Conservation (phyloP, 2,888 invertebrate species). For the Drosophila nr. fundita region DNA sequence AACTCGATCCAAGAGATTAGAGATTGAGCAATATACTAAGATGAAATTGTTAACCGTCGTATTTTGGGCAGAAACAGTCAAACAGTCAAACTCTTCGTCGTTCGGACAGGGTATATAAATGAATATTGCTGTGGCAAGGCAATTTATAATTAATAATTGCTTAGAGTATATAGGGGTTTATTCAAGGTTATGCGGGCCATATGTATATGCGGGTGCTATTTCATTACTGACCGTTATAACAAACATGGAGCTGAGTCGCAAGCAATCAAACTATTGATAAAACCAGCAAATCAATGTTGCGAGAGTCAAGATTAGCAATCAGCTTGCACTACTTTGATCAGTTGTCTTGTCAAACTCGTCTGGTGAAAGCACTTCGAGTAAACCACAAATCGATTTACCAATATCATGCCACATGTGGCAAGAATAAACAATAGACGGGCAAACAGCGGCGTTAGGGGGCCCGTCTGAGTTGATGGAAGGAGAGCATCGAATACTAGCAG, state of each 20-base stretch:
- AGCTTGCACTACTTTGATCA: constrained; percentile 6
- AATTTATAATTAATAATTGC: constrained; percentile 36
- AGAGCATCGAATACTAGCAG: constrained; percentile 11
- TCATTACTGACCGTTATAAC: background rate
- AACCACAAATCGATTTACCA: constrained; percentile 26
- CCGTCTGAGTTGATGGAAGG: constrained; percentile 8
- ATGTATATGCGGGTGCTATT: constrained; percentile 15
- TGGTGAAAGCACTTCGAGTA: constrained; percentile 32
- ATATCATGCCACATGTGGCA: constrained; percentile 48
- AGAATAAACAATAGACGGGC: constrained; percentile 20
- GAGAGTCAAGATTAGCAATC: constrained; percentile 26
- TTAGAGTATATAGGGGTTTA: constrained; percentile 6
- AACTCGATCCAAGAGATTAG: background rate
- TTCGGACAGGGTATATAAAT: constrained; percentile 10
- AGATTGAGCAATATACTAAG: background rate
- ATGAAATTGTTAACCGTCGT: background rate
- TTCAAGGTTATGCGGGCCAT: constrained; percentile 27
- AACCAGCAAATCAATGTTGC: constrained; percentile 2
- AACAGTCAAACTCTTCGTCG: background rate
- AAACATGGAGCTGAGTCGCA: constrained; percentile 5
- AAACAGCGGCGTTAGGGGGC: constrained; percentile 8
- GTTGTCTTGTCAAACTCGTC: constrained; percentile 37
- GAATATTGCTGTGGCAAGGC: constrained; percentile 9
- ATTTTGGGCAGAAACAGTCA: background rate
- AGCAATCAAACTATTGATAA: constrained; percentile 33